These are phyloP conservation scores for Cliona cf. orientalis DNA, from an alignment of 37 sponge, comb jelly and placozoan genomes.

Conservation along the genomic window DNA sequence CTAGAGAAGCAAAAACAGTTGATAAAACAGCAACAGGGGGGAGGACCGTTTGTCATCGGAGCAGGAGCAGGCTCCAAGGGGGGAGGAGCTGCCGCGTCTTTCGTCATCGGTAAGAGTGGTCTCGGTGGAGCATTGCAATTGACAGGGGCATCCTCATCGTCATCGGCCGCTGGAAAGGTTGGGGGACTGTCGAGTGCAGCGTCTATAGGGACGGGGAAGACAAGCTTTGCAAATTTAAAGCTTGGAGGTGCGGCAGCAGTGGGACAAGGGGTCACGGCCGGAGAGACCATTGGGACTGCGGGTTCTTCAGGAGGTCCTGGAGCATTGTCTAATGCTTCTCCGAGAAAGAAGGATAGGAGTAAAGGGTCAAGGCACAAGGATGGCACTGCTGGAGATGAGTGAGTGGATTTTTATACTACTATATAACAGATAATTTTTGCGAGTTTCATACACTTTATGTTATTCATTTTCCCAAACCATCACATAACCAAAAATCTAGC, in stretches of 20 bases:
- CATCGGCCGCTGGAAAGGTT: too few species aligned
- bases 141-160: too few species aligned
- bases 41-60: background rate
- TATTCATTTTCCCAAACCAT: too few species aligned
- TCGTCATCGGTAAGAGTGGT: background rate
- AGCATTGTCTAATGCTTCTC: background rate
- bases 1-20: constrained; percentile 23
- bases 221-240: constrained; percentile 37
- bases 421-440: background rate
- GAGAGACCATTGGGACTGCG: background rate
- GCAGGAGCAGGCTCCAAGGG: background rate
- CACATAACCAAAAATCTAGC: too few species aligned
- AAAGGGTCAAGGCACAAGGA: constrained; percentile 6
- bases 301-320: background rate
- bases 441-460: background rate
- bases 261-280: too few species aligned
- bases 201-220: background rate
- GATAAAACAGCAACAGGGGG: constrained; percentile 38
- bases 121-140: background rate
- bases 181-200: background rate
- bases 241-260: background rate
- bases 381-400: constrained; percentile 15
- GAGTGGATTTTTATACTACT: background rate
- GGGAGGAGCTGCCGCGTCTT: background rate
- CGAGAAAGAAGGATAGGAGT: constrained; percentile 27